Evolutionary conservation across 2,888 invertebrate species (phyloP).

Genomic region (Nowickia ferox): DNA sequence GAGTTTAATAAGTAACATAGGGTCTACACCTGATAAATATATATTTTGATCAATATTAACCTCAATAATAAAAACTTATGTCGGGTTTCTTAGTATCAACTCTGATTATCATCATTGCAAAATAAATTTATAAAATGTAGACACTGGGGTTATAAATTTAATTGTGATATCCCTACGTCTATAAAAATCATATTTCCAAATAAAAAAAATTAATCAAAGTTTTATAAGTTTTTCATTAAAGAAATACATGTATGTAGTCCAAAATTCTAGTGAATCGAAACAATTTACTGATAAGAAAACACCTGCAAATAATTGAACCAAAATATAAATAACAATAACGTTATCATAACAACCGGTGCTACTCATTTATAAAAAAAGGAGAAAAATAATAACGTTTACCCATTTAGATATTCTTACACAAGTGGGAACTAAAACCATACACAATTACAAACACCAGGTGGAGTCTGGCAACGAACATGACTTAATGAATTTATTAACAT

Average conservation of each 20-base stretch:
- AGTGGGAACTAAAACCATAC: not conserved
- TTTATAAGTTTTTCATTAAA: not conserved
- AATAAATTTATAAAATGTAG: too few species aligned
- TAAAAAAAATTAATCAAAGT: not conserved
- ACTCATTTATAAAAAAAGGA: not conserved
- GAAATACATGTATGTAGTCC: not conserved
- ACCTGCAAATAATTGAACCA: conserved; percentile 13
- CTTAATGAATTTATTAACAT: not conserved
- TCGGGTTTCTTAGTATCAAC: too few species aligned
- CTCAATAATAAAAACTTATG: too few species aligned
- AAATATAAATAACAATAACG: not conserved
- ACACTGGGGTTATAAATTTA: too few species aligned
- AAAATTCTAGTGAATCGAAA: not conserved
- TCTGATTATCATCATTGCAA: too few species aligned
- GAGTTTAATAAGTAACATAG: too few species aligned
- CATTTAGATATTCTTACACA: not conserved
- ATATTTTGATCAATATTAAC: too few species aligned
- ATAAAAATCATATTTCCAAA: not conserved
- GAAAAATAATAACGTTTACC: too few species aligned
- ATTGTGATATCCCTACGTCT: not conserved
- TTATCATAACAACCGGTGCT: not conserved
- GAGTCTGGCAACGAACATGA: not conserved
- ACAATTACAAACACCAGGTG: not conserved
- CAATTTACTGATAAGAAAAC: conserved; percentile 21
- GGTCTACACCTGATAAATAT: too few species aligned